Percentiles rank a stretch among this genome's conserved stretches.
Conservation (phyloP, 2,113 vertebrate genomes). For the Herpailurus yagouaroundi region DNA sequence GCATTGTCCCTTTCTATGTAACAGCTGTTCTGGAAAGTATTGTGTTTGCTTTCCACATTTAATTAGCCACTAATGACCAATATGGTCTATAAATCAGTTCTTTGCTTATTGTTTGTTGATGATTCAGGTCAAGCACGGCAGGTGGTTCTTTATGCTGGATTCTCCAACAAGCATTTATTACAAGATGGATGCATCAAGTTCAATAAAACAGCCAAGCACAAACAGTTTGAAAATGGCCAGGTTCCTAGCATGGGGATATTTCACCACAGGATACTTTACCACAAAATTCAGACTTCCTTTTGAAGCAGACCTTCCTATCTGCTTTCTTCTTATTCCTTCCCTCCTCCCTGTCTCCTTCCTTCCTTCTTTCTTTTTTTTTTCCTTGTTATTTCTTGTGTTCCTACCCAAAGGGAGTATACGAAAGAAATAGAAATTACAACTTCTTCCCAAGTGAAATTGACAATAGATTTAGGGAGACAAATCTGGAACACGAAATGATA, state of each 20-base stretch:
- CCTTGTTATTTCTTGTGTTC: neutral
- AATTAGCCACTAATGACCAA: slow-evolving; percentile 39
- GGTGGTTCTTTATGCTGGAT: neutral
- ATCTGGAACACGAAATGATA: neutral
- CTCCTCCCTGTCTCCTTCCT: neutral
- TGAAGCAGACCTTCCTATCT: neutral
- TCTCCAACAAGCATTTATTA: neutral
- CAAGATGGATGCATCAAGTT: neutral
- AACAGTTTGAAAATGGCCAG: neutral
- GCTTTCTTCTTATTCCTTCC: neutral
- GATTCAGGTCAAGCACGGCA: slow-evolving; percentile 1
- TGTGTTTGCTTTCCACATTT: neutral
- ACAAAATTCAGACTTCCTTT: neutral
- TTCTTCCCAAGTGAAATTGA: neutral
- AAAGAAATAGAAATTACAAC: neutral
- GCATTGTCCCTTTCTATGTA: neutral
- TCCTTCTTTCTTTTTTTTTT: rapidly evolving
- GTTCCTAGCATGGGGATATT: neutral
- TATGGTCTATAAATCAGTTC: neutral
- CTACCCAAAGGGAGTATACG: neutral
- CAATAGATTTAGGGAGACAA: neutral
- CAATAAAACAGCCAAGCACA: neutral
- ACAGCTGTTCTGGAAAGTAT: slow-evolving; percentile 22
- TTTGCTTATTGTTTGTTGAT: slow-evolving; percentile 7
- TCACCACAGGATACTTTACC: neutral